phyloP scores from a whole-genome alignment of 2,797 vertebrate species.

The Gymnoscopelus braueri region DNA sequence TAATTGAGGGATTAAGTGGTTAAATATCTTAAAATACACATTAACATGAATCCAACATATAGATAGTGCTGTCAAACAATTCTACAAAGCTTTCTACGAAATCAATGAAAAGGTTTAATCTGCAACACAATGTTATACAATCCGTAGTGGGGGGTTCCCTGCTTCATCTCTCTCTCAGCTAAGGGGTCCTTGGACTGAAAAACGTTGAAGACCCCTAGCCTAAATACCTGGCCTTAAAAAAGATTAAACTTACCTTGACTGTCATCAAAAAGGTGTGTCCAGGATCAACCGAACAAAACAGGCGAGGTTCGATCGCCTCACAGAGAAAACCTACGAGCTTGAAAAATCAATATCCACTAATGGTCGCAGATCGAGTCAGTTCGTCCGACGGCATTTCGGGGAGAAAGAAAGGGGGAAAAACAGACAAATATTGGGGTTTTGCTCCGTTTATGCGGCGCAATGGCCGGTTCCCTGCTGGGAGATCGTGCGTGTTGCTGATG shows the following conservation, averaged over 20 bases:
- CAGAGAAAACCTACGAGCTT: conserved; percentile 56
- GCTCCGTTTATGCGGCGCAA: conserved; percentile 47
- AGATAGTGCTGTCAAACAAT: too few relatives aligned
- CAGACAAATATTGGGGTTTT: conserved; percentile 22
- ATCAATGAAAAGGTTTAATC: too few relatives aligned
- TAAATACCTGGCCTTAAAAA: conserved; percentile 14
- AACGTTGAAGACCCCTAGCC: too few relatives aligned
- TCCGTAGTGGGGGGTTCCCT: too few relatives aligned
- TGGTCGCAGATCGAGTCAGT: conserved; percentile 39
- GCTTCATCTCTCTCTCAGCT: too few relatives aligned
- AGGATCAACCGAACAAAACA: conserved; percentile 62
- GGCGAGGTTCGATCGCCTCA: conserved; percentile 46
- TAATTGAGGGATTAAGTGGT: too few relatives aligned
- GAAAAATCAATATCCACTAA: conserved; percentile 63
- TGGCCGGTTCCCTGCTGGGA: conserved; percentile 41
- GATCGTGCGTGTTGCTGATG: conserved; percentile 56
- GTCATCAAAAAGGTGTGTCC: conserved; percentile 83
- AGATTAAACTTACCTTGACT: conserved; percentile 81
- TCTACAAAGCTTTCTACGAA: too few relatives aligned
- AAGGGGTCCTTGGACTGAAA: too few relatives aligned
- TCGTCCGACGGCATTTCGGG: conserved; percentile 54
- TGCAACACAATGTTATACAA: too few relatives aligned
- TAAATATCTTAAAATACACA: too few relatives aligned
- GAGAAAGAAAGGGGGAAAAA: conserved; percentile 22
- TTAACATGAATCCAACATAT: too few relatives aligned